phyloP scores from a whole-genome alignment of 2,888 invertebrate species.

The Siphlonurus alternatus region DNA sequence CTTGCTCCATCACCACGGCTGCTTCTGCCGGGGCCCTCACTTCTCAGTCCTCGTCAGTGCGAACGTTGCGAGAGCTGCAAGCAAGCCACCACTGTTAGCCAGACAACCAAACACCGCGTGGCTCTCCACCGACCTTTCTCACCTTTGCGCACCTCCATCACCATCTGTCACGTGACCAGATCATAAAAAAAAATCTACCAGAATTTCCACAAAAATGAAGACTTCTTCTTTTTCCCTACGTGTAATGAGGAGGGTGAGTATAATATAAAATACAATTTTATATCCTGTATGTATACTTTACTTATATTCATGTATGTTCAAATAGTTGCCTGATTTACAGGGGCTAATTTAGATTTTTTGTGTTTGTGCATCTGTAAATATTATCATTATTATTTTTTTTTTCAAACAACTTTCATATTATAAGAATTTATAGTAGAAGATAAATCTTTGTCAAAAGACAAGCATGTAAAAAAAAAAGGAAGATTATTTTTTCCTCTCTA shows the following conservation, averaged over 20 bases:
- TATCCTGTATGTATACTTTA: neutral
- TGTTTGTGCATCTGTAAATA: no score
- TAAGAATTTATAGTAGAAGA: no score
- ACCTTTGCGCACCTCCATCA: no score
- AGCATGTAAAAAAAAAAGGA: no score
- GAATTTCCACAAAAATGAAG: slow-evolving; percentile 41
- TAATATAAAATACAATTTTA: slow-evolving; percentile 2
- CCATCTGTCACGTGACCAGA: no score
- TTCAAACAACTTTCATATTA: no score
- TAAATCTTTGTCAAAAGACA: no score
- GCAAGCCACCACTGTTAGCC: neutral
- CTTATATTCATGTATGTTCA: neutral
- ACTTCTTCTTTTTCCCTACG: slow-evolving; percentile 60
- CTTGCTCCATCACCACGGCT: neutral
- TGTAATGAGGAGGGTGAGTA: slow-evolving; percentile 62
- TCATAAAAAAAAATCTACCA: slow-evolving; percentile 8
- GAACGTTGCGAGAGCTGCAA: neutral
- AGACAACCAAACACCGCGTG: no score
- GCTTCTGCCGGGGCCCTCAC: neutral
- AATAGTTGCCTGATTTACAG: neutral
- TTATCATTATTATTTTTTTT: no score
- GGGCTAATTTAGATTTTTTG: no score
- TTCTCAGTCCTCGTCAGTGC: neutral
- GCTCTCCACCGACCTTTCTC: no score
- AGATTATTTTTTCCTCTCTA: no score